Base-by-base conservation (phyloP, 64 coral and sea anemone genomes). In the Porites australiensis region DNA sequence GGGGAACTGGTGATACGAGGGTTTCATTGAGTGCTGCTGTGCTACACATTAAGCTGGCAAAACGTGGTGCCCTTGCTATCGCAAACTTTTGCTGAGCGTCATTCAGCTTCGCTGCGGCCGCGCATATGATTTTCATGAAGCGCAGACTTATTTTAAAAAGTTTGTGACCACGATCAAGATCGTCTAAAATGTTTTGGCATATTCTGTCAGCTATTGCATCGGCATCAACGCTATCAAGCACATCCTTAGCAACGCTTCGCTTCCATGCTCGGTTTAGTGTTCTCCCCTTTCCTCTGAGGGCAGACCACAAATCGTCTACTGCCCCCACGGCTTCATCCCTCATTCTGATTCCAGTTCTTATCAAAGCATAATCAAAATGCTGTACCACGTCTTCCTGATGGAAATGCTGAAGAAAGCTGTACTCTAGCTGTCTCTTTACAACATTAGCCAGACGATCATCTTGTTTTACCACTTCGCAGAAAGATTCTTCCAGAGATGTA, bases 321-420 rank as follows among this genome's bases (percentile, higher is more conserved):
- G 67, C 74, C 6, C 4, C 65, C 43, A 77, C 79, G 0, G 83
- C 71, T 3, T 79, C 58, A 53, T 93, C 91, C 37, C 67, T 64
- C 0, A 83, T 47, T 50, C 51, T 78, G 58, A 82, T 62, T 5
- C 58, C 64, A 23, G 67, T 53, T 15, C 51, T 93, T 82, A 93
- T 93, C 64, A 93, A 61, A 2, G 82, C 83, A 47, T 87, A 93
- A 65, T 93, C 83, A 70, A 73, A 79, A 72, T 77, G 62, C 3
- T n/a, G 72, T 23, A 64, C 74, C 2, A 50, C 16, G 82, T 86
- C 70, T 4, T 64, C 19, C 10, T 54, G 19, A 8, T 93, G 72
- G 3, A 73, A 74, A 77, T 77, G 86, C 53, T 88, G 69, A 5
- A 88, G 70, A 53, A 74, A 88, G 48, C 86, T 74, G 53, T 74